These are phyloP conservation scores for Meteorus cinctellus DNA, from an alignment of 2,888 invertebrate species.

Conservation along the genomic window DNA sequence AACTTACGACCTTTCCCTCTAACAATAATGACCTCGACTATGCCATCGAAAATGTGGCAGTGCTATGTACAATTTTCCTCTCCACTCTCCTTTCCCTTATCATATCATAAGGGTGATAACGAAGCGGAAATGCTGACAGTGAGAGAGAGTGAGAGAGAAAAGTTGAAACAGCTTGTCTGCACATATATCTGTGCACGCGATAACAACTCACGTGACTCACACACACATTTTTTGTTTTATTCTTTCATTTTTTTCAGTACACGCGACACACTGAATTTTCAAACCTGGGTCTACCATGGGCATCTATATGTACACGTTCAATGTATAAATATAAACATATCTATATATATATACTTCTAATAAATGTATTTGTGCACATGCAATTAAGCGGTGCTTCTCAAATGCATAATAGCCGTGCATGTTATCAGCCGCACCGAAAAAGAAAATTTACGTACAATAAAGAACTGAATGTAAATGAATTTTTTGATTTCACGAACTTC, in stretches of 20 bases:
- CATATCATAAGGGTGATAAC: conserved; percentile 29
- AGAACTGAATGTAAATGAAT: neutral
- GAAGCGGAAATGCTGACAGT: conserved; percentile 25
- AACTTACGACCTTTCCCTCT: conserved; percentile 35
- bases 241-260: conserved; percentile 13
- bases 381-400: neutral
- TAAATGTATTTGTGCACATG: neutral
- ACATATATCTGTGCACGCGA: conserved; percentile 10
- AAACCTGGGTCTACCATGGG: conserved; percentile 4
- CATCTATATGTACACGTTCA: neutral
- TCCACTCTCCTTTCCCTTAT: conserved; percentile 13
- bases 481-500: neutral
- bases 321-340: neutral
- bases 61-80: conserved; percentile 22
- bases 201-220: conserved; percentile 15
- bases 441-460: neutral
- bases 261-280: conserved; percentile 4
- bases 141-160: neutral
- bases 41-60: conserved; percentile 21
- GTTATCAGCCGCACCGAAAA: neutral
- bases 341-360: neutral
- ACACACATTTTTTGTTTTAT: neutral
- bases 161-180: neutral
- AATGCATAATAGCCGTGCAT: neutral
- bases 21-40: conserved; percentile 36